These are phyloP conservation scores for Rhamnusium bicolor DNA, from an alignment of 2,888 invertebrate species.

Conservation along the genomic window DNA sequence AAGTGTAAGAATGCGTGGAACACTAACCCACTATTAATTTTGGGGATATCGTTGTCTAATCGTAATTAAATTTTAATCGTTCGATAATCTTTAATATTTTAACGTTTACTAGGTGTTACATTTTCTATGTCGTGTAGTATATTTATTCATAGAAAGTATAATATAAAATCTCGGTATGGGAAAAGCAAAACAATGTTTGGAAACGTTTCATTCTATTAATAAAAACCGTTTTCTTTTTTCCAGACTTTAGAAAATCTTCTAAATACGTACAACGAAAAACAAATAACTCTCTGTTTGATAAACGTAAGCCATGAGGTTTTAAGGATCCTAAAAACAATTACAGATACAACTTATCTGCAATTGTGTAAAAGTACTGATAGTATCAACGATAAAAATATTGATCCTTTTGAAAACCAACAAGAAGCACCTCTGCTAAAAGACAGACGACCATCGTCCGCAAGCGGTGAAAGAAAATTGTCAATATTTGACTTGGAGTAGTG, in stretches of 20 bases:
- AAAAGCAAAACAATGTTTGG: no score
- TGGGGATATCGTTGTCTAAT: no score
- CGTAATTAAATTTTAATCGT: no score
- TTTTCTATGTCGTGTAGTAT: no score
- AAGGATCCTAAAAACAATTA: constrained; percentile 56
- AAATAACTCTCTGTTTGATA: constrained; percentile 73
- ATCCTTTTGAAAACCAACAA: constrained; percentile 9
- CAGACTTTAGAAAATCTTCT: constrained; percentile 76
- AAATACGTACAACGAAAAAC: constrained; percentile 73
- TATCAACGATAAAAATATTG: constrained; percentile 37
- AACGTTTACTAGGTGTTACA: no score
- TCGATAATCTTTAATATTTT: no score
- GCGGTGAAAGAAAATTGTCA: constrained; percentile 39
- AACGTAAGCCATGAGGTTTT: constrained; percentile 67
- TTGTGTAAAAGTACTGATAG: constrained; percentile 47
- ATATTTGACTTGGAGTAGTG: constrained; percentile 45
- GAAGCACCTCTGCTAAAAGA: constrained; percentile 32
- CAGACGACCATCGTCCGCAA: constrained; percentile 28
- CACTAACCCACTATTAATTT: no score
- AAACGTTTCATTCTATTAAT: background rate
- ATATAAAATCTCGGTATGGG: no score
- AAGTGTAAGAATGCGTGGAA: no score
- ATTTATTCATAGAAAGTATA: no score
- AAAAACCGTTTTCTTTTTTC: constrained; percentile 40
- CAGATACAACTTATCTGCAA: constrained; percentile 43